Evolutionary conservation across 2,113 vertebrate species (phyloP), one percentile per base, ranked within the genome.

Genomic region (Lampris megalopsis): DNA sequence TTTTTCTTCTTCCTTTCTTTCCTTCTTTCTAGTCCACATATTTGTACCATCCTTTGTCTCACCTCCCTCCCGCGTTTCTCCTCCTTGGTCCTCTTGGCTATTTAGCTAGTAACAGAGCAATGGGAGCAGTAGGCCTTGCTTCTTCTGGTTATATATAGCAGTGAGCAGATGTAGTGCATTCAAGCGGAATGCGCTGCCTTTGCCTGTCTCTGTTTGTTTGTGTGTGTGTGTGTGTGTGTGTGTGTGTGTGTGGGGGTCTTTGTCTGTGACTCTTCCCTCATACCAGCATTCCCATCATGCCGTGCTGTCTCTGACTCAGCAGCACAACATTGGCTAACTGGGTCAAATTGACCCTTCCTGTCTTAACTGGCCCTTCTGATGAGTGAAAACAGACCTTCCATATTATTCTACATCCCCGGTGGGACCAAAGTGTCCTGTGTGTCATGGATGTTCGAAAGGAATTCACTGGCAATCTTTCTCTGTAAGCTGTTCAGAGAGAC

Each of bases 101-200:
- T 82, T 91, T 85, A 82, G 82, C 82, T 69, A 42, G 59, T 80
- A 82, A 78, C 78, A 54, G 78, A 79, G 83, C 81, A 43, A 57
- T 76, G 80, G 73, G 82, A 85, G 82, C 73, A 62, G 78, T 64
- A 87, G 78, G 82, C 82, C 85, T 52, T 67, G 62, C 83, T 85
- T 91, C 62, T 72, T 88, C 75, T 80, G 75, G 89, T 88, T 91
- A 92, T 91, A 91, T 93, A 91, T 92, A 92, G 90, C 73, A 72
- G 10, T 79, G 85, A 92, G 90, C 91, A 93, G 92, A 93, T 91
- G 88, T 80, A 80, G 89, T 11, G 85, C 83, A 83, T 84, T 92
- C 86, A 86, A 92, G 91, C 79, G 60, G 82, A 88, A 89, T 86
- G 89, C 59, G 79, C 88, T 57, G 86, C 83, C 87, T 92, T 81